Evolutionary conservation across 64 coral and sea anemone species (phyloP).

Genomic region (Actinia tenebrosa): DNA sequence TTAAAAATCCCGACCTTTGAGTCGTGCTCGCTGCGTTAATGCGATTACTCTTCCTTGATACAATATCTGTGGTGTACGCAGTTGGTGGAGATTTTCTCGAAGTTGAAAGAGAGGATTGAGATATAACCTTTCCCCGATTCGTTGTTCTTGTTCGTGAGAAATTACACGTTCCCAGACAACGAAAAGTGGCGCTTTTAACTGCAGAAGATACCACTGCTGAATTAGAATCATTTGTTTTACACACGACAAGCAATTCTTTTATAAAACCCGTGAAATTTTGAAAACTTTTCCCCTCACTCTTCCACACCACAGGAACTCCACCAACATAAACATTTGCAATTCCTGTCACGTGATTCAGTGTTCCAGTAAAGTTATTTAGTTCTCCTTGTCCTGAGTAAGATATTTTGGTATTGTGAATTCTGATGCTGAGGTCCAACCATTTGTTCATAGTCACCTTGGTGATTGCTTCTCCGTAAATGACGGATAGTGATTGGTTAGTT

Average conservation of each 20-base stretch:
- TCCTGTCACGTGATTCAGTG: background rate
- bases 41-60: background rate
- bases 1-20: background rate
- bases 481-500: background rate
- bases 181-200: background rate
- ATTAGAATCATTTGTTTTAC: background rate
- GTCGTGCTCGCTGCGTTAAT: background rate
- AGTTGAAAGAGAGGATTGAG: background rate
- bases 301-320: background rate
- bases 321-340: background rate
- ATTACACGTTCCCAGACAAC: background rate
- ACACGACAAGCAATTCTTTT: background rate
- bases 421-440: background rate
- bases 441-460: background rate
- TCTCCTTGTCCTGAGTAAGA: background rate
- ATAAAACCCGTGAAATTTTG: background rate
- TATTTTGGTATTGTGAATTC: background rate
- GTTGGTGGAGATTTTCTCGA: background rate
- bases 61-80: background rate
- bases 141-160: background rate
- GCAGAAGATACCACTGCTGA: background rate
- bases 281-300: background rate
- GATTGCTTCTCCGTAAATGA: background rate
- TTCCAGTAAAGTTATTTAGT: background rate
- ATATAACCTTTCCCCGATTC: background rate